Conservation (phyloP, 2,113 vertebrate species). For the Egretta garzetta region DNA sequence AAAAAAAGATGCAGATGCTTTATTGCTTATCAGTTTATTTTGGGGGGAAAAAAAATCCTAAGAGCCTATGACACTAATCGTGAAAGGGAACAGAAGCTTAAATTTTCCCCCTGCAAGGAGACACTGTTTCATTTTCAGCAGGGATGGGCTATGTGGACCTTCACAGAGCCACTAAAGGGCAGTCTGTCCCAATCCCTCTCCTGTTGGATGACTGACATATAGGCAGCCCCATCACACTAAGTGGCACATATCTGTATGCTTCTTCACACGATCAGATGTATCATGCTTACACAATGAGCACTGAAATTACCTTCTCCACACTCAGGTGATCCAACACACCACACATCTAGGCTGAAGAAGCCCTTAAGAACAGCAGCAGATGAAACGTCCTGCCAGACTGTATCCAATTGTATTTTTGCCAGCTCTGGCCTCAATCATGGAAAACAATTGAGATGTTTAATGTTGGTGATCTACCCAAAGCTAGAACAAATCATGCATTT, state of each 20-base stretch:
- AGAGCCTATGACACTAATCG: neutral
- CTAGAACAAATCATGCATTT: neutral
- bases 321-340: neutral
- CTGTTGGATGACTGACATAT: neutral
- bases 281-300: neutral
- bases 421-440: neutral
- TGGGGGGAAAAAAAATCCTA: neutral
- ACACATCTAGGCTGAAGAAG: neutral
- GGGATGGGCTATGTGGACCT: neutral
- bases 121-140: neutral
- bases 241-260: accelerated
- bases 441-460: neutral
- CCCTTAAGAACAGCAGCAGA: neutral
- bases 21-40: neutral
- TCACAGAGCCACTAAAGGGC: neutral
- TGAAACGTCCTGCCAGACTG: neutral
- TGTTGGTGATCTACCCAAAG: neutral
- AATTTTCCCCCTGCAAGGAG: neutral
- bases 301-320: accelerated
- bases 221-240: neutral
- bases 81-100: neutral
- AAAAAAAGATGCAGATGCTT: neutral
- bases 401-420: neutral
- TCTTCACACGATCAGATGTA: neutral
- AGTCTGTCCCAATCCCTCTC: neutral